A percentile compares a stretch with the other conserved stretches of the same genome.
Evolutionary conservation across 2,797 vertebrate genomes (phyloP).

Genomic region (Gymnoscopelus microlampas): DNA sequence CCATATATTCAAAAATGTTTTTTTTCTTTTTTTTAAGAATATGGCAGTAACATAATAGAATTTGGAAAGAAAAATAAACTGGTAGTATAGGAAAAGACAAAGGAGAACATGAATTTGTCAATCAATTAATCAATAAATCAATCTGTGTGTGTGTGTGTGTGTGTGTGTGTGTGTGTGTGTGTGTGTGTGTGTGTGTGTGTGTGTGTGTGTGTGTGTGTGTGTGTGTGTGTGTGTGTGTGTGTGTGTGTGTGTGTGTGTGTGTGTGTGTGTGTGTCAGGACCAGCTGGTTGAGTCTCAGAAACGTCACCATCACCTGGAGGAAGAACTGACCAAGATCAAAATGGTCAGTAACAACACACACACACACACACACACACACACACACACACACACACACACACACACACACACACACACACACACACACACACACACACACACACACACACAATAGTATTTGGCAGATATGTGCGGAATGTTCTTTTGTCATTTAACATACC

Average conservation of each 20-base stretch:
- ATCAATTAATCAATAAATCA: neutral
- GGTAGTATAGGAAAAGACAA: no score
- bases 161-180: neutral
- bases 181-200: neutral
- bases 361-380: neutral
- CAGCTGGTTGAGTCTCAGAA: conserved; percentile 85
- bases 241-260: no score
- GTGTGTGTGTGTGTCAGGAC: conserved; percentile 75
- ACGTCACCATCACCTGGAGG: conserved; percentile 82
- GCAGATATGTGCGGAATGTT: no score
- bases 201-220: no score
- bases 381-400: neutral
- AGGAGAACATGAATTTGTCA: no score
- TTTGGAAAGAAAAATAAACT: no score
- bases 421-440: neutral
- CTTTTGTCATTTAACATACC: no score
- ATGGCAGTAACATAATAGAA: no score
- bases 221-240: neutral
- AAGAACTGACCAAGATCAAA: conserved; percentile 85
- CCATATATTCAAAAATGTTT: no score
- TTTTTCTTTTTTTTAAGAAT: no score
- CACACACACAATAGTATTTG: neutral
- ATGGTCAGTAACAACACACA: conserved; percentile 78
- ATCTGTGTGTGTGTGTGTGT: neutral
- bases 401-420: neutral